Base-by-base conservation (phyloP, 2,888 invertebrate genomes). In the Cheilosia variabilis region DNA sequence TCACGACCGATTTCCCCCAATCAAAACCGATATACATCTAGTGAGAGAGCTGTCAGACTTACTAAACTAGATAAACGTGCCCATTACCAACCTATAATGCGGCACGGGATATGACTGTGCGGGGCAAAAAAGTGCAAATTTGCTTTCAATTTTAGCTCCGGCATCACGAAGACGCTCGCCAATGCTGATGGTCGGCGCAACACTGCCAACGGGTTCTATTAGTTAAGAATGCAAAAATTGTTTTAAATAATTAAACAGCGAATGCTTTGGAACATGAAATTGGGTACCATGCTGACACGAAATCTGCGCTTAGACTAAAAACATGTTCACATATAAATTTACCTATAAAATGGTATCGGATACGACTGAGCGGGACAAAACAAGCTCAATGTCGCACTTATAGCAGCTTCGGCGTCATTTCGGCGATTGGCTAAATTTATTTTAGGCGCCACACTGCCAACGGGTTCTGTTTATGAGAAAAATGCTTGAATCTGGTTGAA, bases 311-410 rank as follows among this genome's bases (percentile, higher is more conserved):
- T 90, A 53, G 91, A 68, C 37, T 31, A 15, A 41, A 17, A 45
- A 41, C 17, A 43, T 31, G 19, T 24, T 13, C 13, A 4, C 5
- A 31, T 47, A 22, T 17, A 89, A 43, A 7, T 27, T 90, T 93
- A 94, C 94, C 93, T 93, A 93, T 92, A 93, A 68, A 90, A 89
- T 50, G 94, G 94, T 72, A 94, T 93, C 62, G 94, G 96, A 92
- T 94, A 95, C 87, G 95, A 96, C 93, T 96, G 96, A 87, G 96
- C 95, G 90, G 95, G 96, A 91, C 96, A 96, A 91, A 96, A 94
- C 87, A 96, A 93, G 77, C 95, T 95, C 91, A 96, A 93, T 88
- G 94, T 93, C 0, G 88, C 87, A 17, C 79, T 68, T 2, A 90
- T 45, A 2, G 75, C 87, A 6, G 90, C 89, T 77, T 91, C 91